Percentiles rank a stretch among this genome's conserved stretches.
Conservation (phyloP, 2,113 vertebrate genomes). For the Oncorhynchus mykiss region DNA sequence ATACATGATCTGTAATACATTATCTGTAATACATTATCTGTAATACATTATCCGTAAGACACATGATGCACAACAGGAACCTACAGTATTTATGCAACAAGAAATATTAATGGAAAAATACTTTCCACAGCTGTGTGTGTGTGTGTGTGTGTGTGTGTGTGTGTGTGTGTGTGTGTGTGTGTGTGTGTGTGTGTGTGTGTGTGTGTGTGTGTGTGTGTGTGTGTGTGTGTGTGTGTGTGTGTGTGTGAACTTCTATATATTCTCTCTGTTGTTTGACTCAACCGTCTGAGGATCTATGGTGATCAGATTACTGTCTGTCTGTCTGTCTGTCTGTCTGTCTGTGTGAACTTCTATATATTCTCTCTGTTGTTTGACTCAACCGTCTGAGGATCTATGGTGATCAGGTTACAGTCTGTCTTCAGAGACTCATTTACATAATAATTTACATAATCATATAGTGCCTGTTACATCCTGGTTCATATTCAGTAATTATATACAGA, state of each 20-base stretch:
- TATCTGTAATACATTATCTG: no score
- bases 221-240: neutral
- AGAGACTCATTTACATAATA: no score
- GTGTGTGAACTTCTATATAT: neutral
- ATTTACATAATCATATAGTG: no score
- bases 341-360: neutral
- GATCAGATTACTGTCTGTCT: no score
- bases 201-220: no score
- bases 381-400: neutral
- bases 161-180: neutral
- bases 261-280: neutral
- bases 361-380: neutral
- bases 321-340: no score
- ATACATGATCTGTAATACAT: no score
- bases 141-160: conserved; percentile 14
- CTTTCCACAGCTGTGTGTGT: conserved; percentile 30
- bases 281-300: neutral
- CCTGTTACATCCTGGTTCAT: no score
- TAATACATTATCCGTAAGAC: no score
- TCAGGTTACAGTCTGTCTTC: neutral
- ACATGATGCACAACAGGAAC: conserved; percentile 21
- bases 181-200: conserved; percentile 6
- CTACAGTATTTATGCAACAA: conserved; percentile 10
- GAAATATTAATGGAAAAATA: conserved; percentile 29
- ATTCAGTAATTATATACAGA: no score